Evolutionary conservation across 1,140 invertebrate genomes (phyloP).

Genomic region (Drosophila tristis): DNA sequence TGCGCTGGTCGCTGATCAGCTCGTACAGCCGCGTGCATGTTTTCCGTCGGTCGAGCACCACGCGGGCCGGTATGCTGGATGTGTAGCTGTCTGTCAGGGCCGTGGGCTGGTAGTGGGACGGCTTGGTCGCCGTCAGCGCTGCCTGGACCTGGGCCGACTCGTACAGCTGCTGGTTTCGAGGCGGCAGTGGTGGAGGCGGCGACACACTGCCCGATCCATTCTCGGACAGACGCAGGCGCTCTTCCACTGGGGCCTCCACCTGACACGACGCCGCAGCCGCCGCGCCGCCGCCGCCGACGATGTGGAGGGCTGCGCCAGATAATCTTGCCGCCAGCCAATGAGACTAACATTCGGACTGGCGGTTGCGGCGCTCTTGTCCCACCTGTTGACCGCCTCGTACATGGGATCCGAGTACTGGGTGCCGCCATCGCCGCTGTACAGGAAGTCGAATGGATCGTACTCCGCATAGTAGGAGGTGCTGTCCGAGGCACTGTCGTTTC

Average conservation of each 20-base stretch:
- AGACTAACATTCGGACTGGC: slow-evolving; percentile 86
- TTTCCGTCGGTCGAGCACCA: slow-evolving; percentile 84
- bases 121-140: slow-evolving; percentile 9
- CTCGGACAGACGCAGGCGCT: neutral
- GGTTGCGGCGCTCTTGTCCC: slow-evolving; percentile 85
- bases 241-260: neutral
- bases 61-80: slow-evolving; percentile 71
- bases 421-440: slow-evolving; percentile 89
- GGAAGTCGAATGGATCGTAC: slow-evolving; percentile 94
- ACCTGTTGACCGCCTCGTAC: slow-evolving; percentile 90
- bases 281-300: slow-evolving; percentile 16
- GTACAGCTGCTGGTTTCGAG: slow-evolving; percentile 84
- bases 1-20: slow-evolving; percentile 88
- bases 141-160: slow-evolving; percentile 23
- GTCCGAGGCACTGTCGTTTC: slow-evolving; percentile 77
- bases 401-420: slow-evolving; percentile 91
- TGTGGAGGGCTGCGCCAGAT: slow-evolving; percentile 27
- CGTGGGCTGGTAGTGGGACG: slow-evolving; percentile 7
- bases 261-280: neutral
- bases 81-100: slow-evolving; percentile 74
- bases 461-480: slow-evolving; percentile 91
- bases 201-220: slow-evolving; percentile 49
- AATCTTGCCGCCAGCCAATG: slow-evolving; percentile 85
- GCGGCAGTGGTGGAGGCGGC: slow-evolving; percentile 85
- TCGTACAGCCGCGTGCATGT: slow-evolving; percentile 88